Conservation (phyloP, 2,888 invertebrate genomes). For the Ligdia adustata region DNA sequence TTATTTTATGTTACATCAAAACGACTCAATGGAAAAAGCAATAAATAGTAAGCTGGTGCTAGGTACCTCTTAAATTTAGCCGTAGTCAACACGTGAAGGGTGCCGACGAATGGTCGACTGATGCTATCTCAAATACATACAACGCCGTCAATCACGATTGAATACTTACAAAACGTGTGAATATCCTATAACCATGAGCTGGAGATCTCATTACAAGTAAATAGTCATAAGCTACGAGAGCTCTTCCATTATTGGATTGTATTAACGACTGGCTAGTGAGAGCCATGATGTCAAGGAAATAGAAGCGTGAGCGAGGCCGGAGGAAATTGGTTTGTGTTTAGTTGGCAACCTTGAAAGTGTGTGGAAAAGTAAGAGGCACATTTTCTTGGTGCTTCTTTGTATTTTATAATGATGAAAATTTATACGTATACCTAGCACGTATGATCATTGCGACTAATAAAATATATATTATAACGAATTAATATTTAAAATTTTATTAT, state of each 20-base stretch:
- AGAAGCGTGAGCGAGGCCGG: constrained; percentile 27
- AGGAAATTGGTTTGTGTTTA: constrained; percentile 37
- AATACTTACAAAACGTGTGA: constrained; percentile 26
- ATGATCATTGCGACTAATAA: too few species aligned
- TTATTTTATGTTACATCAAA: too few species aligned
- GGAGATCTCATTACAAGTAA: constrained; percentile 11
- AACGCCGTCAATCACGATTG: constrained; percentile 54
- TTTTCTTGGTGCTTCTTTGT: constrained; percentile 50
- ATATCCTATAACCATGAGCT: constrained; percentile 35
- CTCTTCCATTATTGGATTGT: background rate
- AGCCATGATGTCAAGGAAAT: constrained; percentile 23
- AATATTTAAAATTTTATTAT: too few species aligned
- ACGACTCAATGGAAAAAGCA: too few species aligned
- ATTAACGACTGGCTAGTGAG: constrained; percentile 12
- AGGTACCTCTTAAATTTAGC: constrained; percentile 5
- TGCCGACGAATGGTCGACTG: constrained; percentile 51
- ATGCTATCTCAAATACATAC: constrained; percentile 54
- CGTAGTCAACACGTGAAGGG: constrained; percentile 46
- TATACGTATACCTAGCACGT: too few species aligned
- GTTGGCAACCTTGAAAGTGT: constrained; percentile 47
- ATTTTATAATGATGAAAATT: too few species aligned
- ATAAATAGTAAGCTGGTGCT: too few species aligned
- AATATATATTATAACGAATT: too few species aligned
- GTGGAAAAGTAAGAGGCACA: constrained; percentile 48
- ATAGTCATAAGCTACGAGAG: background rate